Evolutionary conservation across 2,888 invertebrate genomes (phyloP).

Genomic region (Mythimna ferrago): DNA sequence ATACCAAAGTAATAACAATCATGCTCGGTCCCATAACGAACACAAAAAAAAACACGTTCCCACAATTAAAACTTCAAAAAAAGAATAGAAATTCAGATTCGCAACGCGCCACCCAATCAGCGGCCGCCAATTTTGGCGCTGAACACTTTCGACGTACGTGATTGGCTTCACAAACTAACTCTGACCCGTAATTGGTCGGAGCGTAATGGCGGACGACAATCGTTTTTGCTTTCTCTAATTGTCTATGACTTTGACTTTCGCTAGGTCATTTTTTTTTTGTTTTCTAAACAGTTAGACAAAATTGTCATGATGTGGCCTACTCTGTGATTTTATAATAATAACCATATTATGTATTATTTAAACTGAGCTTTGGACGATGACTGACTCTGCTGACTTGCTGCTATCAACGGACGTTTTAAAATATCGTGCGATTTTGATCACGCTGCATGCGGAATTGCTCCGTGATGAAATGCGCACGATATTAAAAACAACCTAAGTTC

Average conservation of each 20-base stretch:
- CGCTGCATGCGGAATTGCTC: too few relatives aligned
- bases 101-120: slow-evolving; percentile 70
- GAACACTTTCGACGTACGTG: slow-evolving; percentile 79
- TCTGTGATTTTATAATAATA: not conserved
- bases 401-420: too few relatives aligned
- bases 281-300: slow-evolving; percentile 63
- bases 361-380: too few relatives aligned
- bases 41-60: slow-evolving; percentile 32
- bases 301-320: slow-evolving; percentile 41
- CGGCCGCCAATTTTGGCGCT: slow-evolving; percentile 76
- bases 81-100: slow-evolving; percentile 65
- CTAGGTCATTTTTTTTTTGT: slow-evolving; percentile 63
- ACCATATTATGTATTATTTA: too few relatives aligned
- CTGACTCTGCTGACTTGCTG: too few relatives aligned
- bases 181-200: slow-evolving; percentile 79
- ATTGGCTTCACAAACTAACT: slow-evolving; percentile 74
- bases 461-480: too few relatives aligned
- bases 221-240: slow-evolving; percentile 80
- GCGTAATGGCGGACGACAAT: slow-evolving; percentile 66
- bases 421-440: too few relatives aligned
- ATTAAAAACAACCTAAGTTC: too few relatives aligned
- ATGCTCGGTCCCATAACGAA: slow-evolving; percentile 4
- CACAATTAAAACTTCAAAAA: slow-evolving; percentile 57
- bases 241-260: slow-evolving; percentile 82
- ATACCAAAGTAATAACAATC: slow-evolving; percentile 12